These are phyloP conservation scores for Heterohyrax brucei DNA, from an alignment of 2,797 vertebrate genomes.

Conservation along the genomic window DNA sequence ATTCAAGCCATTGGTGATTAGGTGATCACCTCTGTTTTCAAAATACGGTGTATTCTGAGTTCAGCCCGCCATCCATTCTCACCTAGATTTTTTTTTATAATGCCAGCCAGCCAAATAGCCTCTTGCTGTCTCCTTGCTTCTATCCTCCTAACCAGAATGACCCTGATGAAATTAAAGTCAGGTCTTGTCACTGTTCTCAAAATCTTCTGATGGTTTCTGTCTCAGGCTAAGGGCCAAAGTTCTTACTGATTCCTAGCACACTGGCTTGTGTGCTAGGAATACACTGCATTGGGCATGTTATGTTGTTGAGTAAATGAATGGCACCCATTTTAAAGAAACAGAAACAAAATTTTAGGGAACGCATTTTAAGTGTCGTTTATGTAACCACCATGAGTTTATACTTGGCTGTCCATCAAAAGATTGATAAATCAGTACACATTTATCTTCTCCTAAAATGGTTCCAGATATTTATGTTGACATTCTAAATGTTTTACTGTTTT, in stretches of 20 bases:
- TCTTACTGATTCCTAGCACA: slow-evolving; percentile 14
- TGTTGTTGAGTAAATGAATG: slow-evolving; percentile 55
- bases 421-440: slow-evolving; percentile 17
- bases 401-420: slow-evolving; percentile 56
- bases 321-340: slow-evolving; percentile 52
- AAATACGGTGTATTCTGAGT: background rate
- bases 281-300: no score
- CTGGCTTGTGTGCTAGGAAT: background rate
- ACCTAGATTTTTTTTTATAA: background rate
- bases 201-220: background rate
- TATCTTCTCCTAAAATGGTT: slow-evolving; percentile 63
- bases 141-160: background rate
- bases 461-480: slow-evolving; percentile 66
- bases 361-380: slow-evolving; percentile 56
- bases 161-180: slow-evolving; percentile 23
- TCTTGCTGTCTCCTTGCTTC: background rate
- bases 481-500: slow-evolving; percentile 59
- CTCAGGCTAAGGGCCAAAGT: slow-evolving; percentile 39
- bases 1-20: background rate
- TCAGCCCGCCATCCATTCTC: background rate
- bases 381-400: slow-evolving; percentile 47
- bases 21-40: background rate
- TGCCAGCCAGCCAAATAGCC: background rate
- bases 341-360: slow-evolving; percentile 50
- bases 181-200: background rate